Base-by-base conservation (phyloP, 2,888 invertebrate species). In the Callyntrura sp. region DNA sequence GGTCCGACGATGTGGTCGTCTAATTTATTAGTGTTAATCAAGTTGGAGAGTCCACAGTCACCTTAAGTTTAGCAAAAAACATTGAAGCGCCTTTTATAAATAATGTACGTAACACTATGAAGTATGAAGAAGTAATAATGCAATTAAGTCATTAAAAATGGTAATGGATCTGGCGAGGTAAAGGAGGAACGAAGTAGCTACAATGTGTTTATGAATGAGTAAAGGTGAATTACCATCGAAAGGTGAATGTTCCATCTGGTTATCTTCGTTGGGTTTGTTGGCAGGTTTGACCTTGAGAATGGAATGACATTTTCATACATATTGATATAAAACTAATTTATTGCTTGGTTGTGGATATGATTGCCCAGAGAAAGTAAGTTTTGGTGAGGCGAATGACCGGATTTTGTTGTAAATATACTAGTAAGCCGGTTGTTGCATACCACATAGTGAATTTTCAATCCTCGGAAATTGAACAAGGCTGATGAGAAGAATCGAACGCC, bases 391-490 rank as follows among this genome's bases (percentile, higher is more conserved):
- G 35, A 35, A 35, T 35, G 6, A 35, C 35, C 35, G 35, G 35
- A 35, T 6, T n/a, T 2, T 35, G 35, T 35, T 2, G 35, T n/a
- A n/a, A 35, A 35, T 35, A 35, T 35, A n/a, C n/a, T n/a, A n/a
- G n/a, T n/a, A n/a, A n/a, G n/a, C n/a, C n/a, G n/a, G n/a, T n/a
- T n/a, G 35, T 35, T 35, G 11, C 79, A 76, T 90, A 93, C 93
- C 78, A 93, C 82, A 82, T 93, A 93, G 28, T 93, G 92, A 43
- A 93, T 62, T 81, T 93, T 93, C 48, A 93, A 85, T 90, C 93
- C 93, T 60, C 93, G 60, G 91, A 93, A 93, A 65, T 92, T 93
- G 81, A 93, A 93, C 0, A 93, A 79, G 6, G 92, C 85, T 0
- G 93, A 93, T 5, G 93, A 93, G 11, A 87, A 82, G 91, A 93